A percentile compares a stretch with the other conserved stretches of the same genome.
These are phyloP conservation scores for Oreochromis mossambicus DNA, from an alignment of 2,797 vertebrate genomes.

Conservation along the genomic window DNA sequence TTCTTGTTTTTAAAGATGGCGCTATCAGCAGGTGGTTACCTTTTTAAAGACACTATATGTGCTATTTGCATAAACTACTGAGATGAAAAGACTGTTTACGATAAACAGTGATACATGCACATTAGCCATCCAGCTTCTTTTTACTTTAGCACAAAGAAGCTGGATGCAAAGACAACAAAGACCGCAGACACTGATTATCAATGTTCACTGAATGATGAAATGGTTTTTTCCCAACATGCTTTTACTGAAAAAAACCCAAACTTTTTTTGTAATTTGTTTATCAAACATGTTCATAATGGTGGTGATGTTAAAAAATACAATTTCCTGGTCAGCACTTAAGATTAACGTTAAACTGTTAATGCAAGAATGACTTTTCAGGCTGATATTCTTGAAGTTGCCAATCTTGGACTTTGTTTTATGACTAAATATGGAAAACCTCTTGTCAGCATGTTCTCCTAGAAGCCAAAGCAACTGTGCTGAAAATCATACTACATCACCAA, in stretches of 20 bases:
- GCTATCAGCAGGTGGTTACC: background rate
- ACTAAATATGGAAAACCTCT: conserved; percentile 20
- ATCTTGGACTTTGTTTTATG: background rate
- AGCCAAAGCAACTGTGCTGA: conserved; percentile 17
- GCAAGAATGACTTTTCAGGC: background rate
- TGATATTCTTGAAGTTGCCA: too few species aligned
- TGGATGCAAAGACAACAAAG: background rate
- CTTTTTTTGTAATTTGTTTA: background rate
- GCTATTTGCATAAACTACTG: background rate
- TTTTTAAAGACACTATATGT: background rate
- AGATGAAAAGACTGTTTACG: background rate
- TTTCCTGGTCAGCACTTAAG: background rate
- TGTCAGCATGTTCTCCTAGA: conserved; percentile 30
- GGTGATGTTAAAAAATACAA: background rate
- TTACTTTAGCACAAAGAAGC: background rate
- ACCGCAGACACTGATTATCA: background rate
- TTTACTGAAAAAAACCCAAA: accelerated
- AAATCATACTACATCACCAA: conserved; percentile 38
- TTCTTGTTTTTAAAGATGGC: background rate
- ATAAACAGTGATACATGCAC: background rate
- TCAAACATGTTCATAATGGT: background rate
- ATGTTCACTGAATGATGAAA: background rate
- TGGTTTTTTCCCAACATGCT: background rate
- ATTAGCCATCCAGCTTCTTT: background rate
- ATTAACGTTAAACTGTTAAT: background rate